Base-by-base conservation (phyloP, 2,113 vertebrate genomes). In the Alexandromys fortis region DNA sequence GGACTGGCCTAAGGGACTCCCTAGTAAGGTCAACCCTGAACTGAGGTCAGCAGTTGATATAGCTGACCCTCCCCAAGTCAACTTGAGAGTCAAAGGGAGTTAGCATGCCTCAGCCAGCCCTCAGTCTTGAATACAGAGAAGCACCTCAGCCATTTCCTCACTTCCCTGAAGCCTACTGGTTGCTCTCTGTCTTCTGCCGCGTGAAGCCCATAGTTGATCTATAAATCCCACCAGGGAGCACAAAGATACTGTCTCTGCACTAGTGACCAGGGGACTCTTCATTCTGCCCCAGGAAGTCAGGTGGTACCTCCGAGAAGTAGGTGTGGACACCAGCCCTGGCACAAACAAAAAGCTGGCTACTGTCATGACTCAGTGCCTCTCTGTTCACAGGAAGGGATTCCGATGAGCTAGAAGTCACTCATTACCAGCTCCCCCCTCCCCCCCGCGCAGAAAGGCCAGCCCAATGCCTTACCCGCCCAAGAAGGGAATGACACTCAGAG, bases 261-360 rank as follows among this genome's bases (percentile, higher is more conserved):
- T 1, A 1, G 3, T 7, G 1, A 19, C 49, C 28, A 58, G 45
- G 67, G 85, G n/a, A 58, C 47, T 72, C n/a, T 68, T 68, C 49
- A 78, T 30, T 16, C 5, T 0, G 4, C 33, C 22, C 4, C 0
- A 7, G 61, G 61, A 7, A 65, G 73, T 33, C 89, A 33, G 0
- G 12, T 35, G 86, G 81, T 0, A 0, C 12, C 76, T 33, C 0
- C 0, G 49, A 45, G 35, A 0, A 1, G 35, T 2, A 85, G 1
- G 0, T 52, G 12, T 0, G 4, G 45, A 47, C n/a, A 3, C 0
- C 0, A 8, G 58, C 61, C 49, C 30, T 73, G 7, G 38, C 0
- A 0, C 78, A 47, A 17, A 9, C 76, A 12, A 0, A 5, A 52
- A 55, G 22, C 0, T 4, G 7, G 61, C 58, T 45, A 4, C 1